Percentiles rank a stretch among this genome's conserved stretches.
Evolutionary conservation across 2,113 vertebrate genomes (phyloP).

Genomic region (sheep (Ovis aries)): ARS-UI_Ramb_v3.0 NC_056058.1:77251001-77251500

Average conservation of each 20-base stretch:
- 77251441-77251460: not conserved
- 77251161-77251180: not conserved
- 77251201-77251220: not conserved
- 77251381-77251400: not conserved
- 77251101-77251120: not conserved
- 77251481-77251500: not conserved
- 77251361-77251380: not conserved
- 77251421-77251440: not conserved
- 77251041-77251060: not conserved
- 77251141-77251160: not conserved
- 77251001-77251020: not conserved
- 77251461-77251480: not conserved
- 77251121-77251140: not conserved
- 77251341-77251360: not conserved
- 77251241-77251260: not conserved
- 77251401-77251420: not conserved
- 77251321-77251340: not conserved
- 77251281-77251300: not conserved
- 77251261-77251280: not conserved
- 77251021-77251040: not conserved
- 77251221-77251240: not conserved
- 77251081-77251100: not conserved
- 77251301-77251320: not conserved
- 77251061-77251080: not conserved
- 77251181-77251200: not conserved